These are phyloP conservation scores for Dolomedes plantarius DNA, from an alignment of 2,888 invertebrate species.

Conservation along the genomic window DNA sequence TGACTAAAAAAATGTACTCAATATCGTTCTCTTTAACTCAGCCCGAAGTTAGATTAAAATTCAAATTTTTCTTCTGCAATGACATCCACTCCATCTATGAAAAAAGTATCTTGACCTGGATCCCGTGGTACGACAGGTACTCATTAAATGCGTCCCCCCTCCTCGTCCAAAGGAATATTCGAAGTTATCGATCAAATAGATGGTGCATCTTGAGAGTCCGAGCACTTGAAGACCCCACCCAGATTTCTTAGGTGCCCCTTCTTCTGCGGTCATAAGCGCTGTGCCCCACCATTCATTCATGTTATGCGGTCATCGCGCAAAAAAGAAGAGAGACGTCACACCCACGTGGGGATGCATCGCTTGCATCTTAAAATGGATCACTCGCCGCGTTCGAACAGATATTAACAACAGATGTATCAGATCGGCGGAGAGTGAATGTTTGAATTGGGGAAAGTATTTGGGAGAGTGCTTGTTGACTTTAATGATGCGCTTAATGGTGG, in stretches of 20 bases:
- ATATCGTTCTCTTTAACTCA: too few species aligned
- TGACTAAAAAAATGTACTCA: too few species aligned
- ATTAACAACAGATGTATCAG: too few species aligned
- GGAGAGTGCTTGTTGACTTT: too few species aligned
- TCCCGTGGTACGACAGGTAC: conserved; percentile 34
- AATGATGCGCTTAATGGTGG: too few species aligned
- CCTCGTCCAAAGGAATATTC: conserved; percentile 44
- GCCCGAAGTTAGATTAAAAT: too few species aligned
- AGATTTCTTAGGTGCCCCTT: conserved; percentile 20
- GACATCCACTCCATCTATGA: background rate
- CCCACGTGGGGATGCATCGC: conserved; percentile 16
- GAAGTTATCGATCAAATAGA: conserved; percentile 60
- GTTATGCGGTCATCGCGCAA: conserved; percentile 34
- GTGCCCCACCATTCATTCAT: conserved; percentile 6
- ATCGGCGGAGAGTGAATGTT: too few species aligned
- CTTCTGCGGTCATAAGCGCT: conserved; percentile 32
- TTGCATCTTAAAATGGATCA: conserved; percentile 2
- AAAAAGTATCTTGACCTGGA: conserved; percentile 14
- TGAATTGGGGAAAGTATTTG: too few species aligned
- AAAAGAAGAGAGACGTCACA: conserved; percentile 38
- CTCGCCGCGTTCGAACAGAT: too few species aligned
- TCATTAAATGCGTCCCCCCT: conserved; percentile 41
- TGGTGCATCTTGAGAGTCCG: conserved; percentile 17
- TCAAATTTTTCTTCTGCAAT: too few species aligned
- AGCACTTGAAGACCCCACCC: conserved; percentile 17